Evolutionary conservation across 2,888 invertebrate genomes (phyloP), one percentile per base, ranked within the genome.

Genomic region (Diarsia rubi): DNA sequence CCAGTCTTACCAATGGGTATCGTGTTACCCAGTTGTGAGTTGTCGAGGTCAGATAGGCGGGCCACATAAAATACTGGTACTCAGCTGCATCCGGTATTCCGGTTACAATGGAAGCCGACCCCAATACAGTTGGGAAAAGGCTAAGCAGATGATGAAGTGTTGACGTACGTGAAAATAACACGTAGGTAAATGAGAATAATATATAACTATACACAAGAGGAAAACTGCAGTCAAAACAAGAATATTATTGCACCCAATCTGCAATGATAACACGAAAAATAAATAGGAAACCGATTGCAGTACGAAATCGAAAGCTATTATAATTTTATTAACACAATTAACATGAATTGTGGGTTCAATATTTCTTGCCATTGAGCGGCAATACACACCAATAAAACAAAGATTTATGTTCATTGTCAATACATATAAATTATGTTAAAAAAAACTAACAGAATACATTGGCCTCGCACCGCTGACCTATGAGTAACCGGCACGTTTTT

Each of bases 401-500:
- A 86, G 86, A 87, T 90, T 88, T 88, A 90, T 86, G 83, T 81
- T 73, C 84, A 81, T 80, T 86, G 85, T 82, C 84, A 88, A 88
- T 87, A 86, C 75, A 84, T 89, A 86, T 87, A 88, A 86, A 89
- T 88, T 86, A 88, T 87, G 84, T 84, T 83, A 86, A 86, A 82
- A 63, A 88, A 88, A 90, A 88, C 73, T 88, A 82, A 83, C 85
- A 91, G 83, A 88, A 88, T 83, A 88, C 88, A 88, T 89, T 89
- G 91, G 90, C 92, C 90, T 92, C 92, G 92, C 93, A 92, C 90
- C 93, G 93, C 91, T 93, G 94, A 95, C 95, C 95, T 95, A 95
- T 95, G 95, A 95, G 93, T 95, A 95, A 94, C 91, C 91, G 89
- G 79, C 88, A 88, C 87, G 80, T 90, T 92, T 91, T 91, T 91